Conservation (phyloP, 2,888 invertebrate genomes). For the Malthinus seriepunctatus region DNA sequence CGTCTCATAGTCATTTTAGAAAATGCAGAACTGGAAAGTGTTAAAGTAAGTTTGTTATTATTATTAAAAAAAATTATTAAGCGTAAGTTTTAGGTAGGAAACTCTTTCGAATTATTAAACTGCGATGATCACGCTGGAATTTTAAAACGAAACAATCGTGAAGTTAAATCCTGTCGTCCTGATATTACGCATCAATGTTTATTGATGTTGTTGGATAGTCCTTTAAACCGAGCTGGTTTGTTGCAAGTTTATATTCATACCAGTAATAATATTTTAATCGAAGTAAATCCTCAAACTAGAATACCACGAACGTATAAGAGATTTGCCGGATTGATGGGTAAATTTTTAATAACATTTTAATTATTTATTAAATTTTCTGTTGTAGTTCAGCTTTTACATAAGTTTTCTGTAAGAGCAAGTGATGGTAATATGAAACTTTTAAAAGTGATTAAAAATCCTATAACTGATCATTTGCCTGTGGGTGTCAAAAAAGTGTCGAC, state of each 20-base stretch:
- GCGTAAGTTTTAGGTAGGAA: conserved; percentile 69
- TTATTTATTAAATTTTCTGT: conserved; percentile 36
- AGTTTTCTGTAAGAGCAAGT: conserved; percentile 88
- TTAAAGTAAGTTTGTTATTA: conserved; percentile 70
- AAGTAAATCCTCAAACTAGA: conserved; percentile 95
- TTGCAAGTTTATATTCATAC: conserved; percentile 95
- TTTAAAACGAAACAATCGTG: conserved; percentile 82
- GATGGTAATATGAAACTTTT: conserved; percentile 87
- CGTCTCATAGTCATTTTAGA: conserved; percentile 91
- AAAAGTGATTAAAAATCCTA: conserved; percentile 96
- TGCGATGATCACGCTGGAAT: conserved; percentile 91
- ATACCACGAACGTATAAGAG: conserved; percentile 96
- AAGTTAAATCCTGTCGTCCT: conserved; percentile 88
- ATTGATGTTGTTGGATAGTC: conserved; percentile 96
- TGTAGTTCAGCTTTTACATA: conserved; percentile 94
- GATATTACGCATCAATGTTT: conserved; percentile 98
- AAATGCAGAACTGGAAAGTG: conserved; percentile 93
- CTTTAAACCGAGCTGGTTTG: conserved; percentile 91
- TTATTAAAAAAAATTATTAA: conserved; percentile 2
- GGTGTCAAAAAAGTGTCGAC: conserved; percentile 89
- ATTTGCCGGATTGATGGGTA: conserved; percentile 96
- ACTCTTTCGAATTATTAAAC: conserved; percentile 86
- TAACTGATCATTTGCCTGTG: conserved; percentile 91
- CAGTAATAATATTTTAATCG: conserved; percentile 89
- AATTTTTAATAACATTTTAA: conserved; percentile 27